Percentiles rank a stretch among this genome's conserved stretches.
Evolutionary conservation across 2,888 invertebrate species (phyloP).

Genomic region (Anagyrus pseudococci): DNA sequence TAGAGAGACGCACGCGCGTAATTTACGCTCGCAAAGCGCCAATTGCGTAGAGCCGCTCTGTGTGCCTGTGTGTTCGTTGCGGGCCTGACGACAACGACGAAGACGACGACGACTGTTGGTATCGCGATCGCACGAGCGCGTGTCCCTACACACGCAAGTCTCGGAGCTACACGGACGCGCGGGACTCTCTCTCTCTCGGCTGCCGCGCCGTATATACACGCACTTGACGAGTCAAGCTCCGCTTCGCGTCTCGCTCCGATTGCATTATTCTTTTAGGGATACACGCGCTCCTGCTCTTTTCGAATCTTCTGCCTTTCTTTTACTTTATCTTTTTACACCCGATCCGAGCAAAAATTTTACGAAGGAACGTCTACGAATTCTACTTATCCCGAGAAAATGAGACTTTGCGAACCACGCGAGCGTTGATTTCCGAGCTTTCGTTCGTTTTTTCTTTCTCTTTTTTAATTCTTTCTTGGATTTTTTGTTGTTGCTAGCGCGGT

Average conservation of each 20-base stretch:
- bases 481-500: not conserved
- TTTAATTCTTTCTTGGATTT: too few relatives aligned
- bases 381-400: not conserved
- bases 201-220: too few relatives aligned
- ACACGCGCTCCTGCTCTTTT: not conserved
- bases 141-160: not conserved
- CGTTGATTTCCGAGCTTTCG: too few relatives aligned
- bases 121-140: not conserved
- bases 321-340: not conserved
- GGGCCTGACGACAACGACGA: not conserved
- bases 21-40: constrained; percentile 25
- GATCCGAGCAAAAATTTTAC: not conserved
- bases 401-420: too few relatives aligned
- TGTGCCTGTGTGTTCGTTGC: not conserved
- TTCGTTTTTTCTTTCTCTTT: too few relatives aligned
- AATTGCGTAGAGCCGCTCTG: constrained; percentile 16
- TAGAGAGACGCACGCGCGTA: constrained; percentile 30
- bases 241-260: too few relatives aligned
- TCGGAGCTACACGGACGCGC: too few relatives aligned
- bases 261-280: too few relatives aligned
- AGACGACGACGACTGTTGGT: too few relatives aligned
- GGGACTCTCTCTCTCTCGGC: too few relatives aligned
- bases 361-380: too few relatives aligned
- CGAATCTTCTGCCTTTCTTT: not conserved
- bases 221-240: too few relatives aligned